Conservation (phyloP, 1,140 invertebrate species). For the Calycopis cecrops region DNA sequence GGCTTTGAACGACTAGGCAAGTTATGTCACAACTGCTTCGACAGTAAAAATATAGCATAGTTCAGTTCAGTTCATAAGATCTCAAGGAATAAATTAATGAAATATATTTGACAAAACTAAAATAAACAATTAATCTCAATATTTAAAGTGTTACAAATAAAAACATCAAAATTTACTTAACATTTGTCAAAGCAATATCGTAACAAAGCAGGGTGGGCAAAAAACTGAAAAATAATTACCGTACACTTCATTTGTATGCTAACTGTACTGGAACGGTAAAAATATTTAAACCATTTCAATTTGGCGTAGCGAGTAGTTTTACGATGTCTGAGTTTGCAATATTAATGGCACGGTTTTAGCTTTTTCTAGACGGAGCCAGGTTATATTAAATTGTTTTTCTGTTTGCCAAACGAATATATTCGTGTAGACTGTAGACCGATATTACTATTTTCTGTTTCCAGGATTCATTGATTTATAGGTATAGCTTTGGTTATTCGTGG, state of each 20-base stretch:
- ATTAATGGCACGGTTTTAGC: slow-evolving; percentile 1
- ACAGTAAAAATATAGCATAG: too few species aligned
- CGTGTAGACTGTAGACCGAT: background rate
- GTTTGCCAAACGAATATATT: background rate
- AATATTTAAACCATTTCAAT: slow-evolving; percentile 12
- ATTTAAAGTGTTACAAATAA: too few species aligned
- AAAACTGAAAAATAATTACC: slow-evolving; percentile 19
- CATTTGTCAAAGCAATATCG: background rate
- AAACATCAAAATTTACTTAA: slow-evolving; percentile 1
- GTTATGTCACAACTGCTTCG: too few species aligned
- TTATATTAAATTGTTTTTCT: slow-evolving; percentile 3
- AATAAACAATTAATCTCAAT: too few species aligned
- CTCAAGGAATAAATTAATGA: too few species aligned
- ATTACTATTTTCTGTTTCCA: too few species aligned
- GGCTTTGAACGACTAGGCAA: too few species aligned
- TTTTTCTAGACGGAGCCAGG: slow-evolving; percentile 1
- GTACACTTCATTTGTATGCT: slow-evolving; percentile 16
- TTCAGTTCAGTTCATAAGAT: too few species aligned
- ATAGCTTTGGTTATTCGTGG: too few species aligned
- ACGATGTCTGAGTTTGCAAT: slow-evolving; percentile 5
- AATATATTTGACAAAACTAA: too few species aligned
- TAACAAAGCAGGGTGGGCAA: slow-evolving; percentile 14
- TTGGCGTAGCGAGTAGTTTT: slow-evolving; percentile 8
- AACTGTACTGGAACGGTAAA: slow-evolving; percentile 1
- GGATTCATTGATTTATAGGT: too few species aligned